These are phyloP conservation scores for Pogonophryne albipinna DNA, from an alignment of 2,797 vertebrate species.

Conservation along the genomic window DNA sequence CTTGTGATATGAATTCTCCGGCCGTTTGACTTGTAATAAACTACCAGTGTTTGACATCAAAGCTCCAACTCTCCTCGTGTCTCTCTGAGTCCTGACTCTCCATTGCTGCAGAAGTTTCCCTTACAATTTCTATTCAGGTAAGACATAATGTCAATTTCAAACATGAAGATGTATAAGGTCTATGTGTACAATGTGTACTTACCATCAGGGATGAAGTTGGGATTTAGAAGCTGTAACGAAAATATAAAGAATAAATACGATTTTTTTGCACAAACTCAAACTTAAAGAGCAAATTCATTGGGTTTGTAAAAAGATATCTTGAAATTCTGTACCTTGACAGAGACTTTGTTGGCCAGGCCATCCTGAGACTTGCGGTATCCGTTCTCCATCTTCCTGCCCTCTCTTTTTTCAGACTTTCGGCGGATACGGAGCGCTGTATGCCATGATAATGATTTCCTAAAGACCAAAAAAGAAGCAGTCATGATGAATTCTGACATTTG, in stretches of 20 bases:
- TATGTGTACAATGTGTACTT: slow-evolving; percentile 57
- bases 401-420: slow-evolving; percentile 98
- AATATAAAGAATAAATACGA: slow-evolving; percentile 18
- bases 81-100: too few relatives aligned
- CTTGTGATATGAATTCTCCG: too few relatives aligned
- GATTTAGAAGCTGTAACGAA: slow-evolving; percentile 94
- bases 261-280: slow-evolving; percentile 12
- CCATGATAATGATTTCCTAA: slow-evolving; percentile 98
- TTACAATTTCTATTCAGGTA: neutral
- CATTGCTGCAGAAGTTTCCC: too few relatives aligned
- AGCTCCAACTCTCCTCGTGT: too few relatives aligned
- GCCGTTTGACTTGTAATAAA: too few relatives aligned
- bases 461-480: neutral
- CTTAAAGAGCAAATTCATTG: accelerated
- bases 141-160: neutral
- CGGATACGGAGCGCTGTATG: slow-evolving; percentile 98
- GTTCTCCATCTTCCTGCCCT: slow-evolving; percentile 95
- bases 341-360: slow-evolving; percentile 94
- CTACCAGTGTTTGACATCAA: too few relatives aligned
- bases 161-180: neutral
- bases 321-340: slow-evolving; percentile 90
- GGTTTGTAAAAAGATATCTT: neutral
- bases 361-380: slow-evolving; percentile 96
- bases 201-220: slow-evolving; percentile 98
- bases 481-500: neutral